These are phyloP conservation scores for Lepidochrysops patricia DNA, from an alignment of 2,888 invertebrate species.

Conservation along the genomic window DNA sequence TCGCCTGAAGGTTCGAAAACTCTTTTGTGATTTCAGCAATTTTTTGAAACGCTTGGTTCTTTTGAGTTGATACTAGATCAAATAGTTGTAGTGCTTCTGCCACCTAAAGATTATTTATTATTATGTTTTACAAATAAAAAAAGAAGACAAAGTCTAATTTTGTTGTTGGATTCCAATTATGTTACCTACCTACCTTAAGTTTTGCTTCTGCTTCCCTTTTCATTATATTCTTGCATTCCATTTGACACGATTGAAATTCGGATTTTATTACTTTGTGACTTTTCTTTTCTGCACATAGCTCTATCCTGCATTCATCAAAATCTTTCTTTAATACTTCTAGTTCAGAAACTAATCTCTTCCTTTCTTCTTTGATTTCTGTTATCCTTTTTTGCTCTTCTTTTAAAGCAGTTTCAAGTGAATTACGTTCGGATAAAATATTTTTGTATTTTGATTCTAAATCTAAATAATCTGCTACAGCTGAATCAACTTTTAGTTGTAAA, in stretches of 20 bases:
- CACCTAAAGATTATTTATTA: conserved; percentile 37
- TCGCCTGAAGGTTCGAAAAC: conserved; percentile 63
- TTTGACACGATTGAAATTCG: conserved; percentile 43
- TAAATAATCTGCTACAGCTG: conserved; percentile 67
- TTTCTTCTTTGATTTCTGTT: conserved; percentile 50
- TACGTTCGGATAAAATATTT: conserved; percentile 37
- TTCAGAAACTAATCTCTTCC: conserved; percentile 42
- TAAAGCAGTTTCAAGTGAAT: conserved; percentile 37
- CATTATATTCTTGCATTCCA: conserved; percentile 41
- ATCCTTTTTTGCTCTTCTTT: conserved; percentile 63
- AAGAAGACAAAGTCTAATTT: background rate
- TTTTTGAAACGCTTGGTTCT: conserved; percentile 48
- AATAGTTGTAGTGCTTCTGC: conserved; percentile 63
- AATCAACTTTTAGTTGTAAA: conserved; percentile 71
- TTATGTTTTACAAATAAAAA: background rate
- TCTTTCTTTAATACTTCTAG: conserved; percentile 36
- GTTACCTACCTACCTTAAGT: conserved; percentile 50
- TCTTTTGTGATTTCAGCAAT: conserved; percentile 62
- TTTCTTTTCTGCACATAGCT: conserved; percentile 48
- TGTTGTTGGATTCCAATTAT: no score
- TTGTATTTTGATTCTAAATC: conserved; percentile 61
- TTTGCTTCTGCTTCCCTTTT: conserved; percentile 62
- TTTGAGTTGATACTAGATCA: conserved; percentile 52
- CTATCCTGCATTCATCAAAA: conserved; percentile 47
- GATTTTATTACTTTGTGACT: conserved; percentile 45